Conservation (phyloP, 1,140 invertebrate genomes). For the Periplaneta americana region DNA sequence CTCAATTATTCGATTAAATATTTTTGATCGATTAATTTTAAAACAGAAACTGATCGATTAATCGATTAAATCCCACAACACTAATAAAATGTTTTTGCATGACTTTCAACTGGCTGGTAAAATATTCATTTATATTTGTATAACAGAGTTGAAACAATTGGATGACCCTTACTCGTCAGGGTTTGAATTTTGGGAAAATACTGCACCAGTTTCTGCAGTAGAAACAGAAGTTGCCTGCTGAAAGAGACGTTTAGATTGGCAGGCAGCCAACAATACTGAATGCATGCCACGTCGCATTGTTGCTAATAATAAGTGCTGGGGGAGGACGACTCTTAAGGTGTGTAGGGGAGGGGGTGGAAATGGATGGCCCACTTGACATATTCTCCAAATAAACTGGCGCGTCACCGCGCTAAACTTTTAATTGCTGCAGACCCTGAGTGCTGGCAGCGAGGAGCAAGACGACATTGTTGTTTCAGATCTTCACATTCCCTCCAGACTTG, state of each 20-base stretch:
- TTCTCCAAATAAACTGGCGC: neutral
- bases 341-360: neutral
- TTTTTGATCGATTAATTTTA: no score
- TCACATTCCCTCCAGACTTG: neutral
- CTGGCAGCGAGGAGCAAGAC: neutral
- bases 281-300: neutral
- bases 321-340: neutral
- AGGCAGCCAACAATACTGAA: neutral
- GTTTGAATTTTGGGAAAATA: no score
- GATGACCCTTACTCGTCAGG: no score
- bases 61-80: no score
- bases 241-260: neutral
- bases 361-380: neutral
- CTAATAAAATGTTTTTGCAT: no score
- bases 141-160: no score
- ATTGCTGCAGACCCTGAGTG: neutral
- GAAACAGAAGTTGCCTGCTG: neutral
- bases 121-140: no score
- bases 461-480: neutral
- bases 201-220: neutral
- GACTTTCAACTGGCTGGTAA: no score
- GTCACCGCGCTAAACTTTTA: neutral
- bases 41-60: no score
- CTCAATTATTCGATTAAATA: no score
- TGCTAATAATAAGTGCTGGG: slow-evolving; percentile 5